These are phyloP conservation scores for Lateolabrax maculatus DNA, from an alignment of 2,797 vertebrate species.

Conservation along the genomic window DNA sequence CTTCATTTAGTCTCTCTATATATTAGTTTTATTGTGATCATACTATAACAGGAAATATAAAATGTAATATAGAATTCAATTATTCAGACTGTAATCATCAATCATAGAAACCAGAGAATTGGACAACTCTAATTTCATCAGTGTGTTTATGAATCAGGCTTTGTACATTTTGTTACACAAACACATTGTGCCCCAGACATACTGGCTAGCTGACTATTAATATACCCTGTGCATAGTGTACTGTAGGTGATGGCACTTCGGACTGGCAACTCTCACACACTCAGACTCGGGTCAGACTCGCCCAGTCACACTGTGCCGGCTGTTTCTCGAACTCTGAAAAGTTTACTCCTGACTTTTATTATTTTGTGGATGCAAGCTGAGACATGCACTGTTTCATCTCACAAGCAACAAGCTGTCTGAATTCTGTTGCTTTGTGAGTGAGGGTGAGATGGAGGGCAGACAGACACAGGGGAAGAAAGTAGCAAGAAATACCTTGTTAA, in stretches of 20 bases:
- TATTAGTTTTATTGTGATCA: not conserved
- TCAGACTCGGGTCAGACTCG: slow-evolving; percentile 18
- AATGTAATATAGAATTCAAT: not conserved
- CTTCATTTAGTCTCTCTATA: not conserved
- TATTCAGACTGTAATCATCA: not conserved
- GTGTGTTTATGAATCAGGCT: slow-evolving; percentile 9
- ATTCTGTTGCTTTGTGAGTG: slow-evolving; percentile 27
- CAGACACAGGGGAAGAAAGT: not conserved
- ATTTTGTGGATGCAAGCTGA: slow-evolving; percentile 18
- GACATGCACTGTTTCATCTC: not conserved
- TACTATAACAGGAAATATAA: not conserved
- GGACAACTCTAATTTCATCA: not conserved
- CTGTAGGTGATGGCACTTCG: slow-evolving; percentile 24
- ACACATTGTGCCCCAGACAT: slow-evolving; percentile 47
- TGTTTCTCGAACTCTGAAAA: slow-evolving; percentile 38
- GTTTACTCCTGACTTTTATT: slow-evolving; percentile 33
- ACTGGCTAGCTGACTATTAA: slow-evolving; percentile 47
- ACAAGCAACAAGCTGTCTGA: slow-evolving; percentile 41
- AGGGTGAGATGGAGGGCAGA: slow-evolving; percentile 17
- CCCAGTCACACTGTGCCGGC: slow-evolving; percentile 16
- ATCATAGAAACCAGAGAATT: not conserved
- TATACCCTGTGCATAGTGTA: slow-evolving; percentile 29
- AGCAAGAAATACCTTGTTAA: slow-evolving; percentile 10
- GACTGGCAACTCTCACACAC: slow-evolving; percentile 28
- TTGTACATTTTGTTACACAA: slow-evolving; percentile 1